Evolutionary conservation across 2,797 vertebrate species (phyloP), one percentile per base, ranked within the genome.

Genomic region (Graptemys geographica): DNA sequence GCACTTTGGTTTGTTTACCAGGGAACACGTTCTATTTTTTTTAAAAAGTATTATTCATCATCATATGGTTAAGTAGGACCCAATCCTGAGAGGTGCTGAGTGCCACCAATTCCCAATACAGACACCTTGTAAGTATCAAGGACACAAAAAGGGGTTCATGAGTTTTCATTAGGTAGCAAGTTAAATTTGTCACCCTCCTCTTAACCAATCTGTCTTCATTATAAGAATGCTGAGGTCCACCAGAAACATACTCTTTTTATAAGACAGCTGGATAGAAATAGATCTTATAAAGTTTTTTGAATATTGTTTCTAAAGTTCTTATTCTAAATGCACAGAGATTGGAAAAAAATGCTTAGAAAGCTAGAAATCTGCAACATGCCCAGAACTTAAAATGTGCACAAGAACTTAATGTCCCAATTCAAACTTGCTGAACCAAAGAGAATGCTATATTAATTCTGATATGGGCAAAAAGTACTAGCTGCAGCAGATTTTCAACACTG

Each of bases 401-500:
- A 91, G 74, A 92, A 83, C 33, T 74, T 93, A 72, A 93, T 86
- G 11, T 91, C 87, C 78, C 82, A 91, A 87, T 95, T 96, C 84
- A 90, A 95, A 89, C 16, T 19, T 92, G 62, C n/a, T 80, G 84
- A 97, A 87, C 37, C 31, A 52, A 89, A 94, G 25, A 91, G 92
- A 94, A 94, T 72, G 52, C 28, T 72, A 2, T 87, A 87, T 82
- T 96, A 94, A 84, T 56, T 89, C 90, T 81, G 37, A 79, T 23
- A 82, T 1, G 82, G 21, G 41, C 16, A n/a, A 88, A 96, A 96
- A 93, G 89, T 41, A 78, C 41, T 79, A 56, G 37, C 53, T 91
- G 31, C 23, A 85, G 51, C 21, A 92, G 79, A 88, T 87, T 94
- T 96, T 87, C 55, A 84, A 1, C 10, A 28, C 2, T 79, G 13